Evolutionary conservation across 2,888 invertebrate species (phyloP).

Genomic region (Sipunculus nudus): DNA sequence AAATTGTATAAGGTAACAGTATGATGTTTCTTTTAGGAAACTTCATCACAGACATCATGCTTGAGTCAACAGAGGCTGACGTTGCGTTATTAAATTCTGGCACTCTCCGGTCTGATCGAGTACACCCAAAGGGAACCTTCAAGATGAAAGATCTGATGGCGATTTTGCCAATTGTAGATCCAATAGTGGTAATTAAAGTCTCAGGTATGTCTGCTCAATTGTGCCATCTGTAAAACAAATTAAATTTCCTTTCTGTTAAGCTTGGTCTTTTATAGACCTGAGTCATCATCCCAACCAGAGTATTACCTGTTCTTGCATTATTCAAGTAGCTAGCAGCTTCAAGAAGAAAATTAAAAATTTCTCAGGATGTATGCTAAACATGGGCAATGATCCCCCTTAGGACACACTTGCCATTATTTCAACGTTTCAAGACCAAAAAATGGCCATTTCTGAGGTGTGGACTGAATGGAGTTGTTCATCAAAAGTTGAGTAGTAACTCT

Average conservation of each 20-base stretch:
- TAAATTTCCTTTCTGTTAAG: neutral
- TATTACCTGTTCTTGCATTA: too few relatives aligned
- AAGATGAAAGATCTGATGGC: conserved; percentile 83
- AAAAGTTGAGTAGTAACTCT: too few relatives aligned
- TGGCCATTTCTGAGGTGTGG: too few relatives aligned
- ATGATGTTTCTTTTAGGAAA: conserved; percentile 59
- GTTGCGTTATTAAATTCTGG: conserved; percentile 87
- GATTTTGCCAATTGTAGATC: conserved; percentile 87
- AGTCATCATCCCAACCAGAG: too few relatives aligned
- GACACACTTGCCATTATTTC: too few relatives aligned
- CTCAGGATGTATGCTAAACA: too few relatives aligned
- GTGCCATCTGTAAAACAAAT: neutral
- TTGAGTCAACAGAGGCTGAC: conserved; percentile 83
- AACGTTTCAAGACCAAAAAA: too few relatives aligned
- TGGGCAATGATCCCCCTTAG: too few relatives aligned
- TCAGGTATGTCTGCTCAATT: conserved; percentile 71
- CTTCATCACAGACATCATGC: conserved; percentile 73
- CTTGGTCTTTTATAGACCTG: neutral
- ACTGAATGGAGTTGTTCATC: too few relatives aligned
- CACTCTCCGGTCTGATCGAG: conserved; percentile 79
- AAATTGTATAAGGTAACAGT: conserved; percentile 52
- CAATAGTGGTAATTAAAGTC: conserved; percentile 79
- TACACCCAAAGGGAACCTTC: conserved; percentile 86
- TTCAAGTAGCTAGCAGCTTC: too few relatives aligned
- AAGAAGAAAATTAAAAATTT: too few relatives aligned